A percentile compares a stretch with the other conserved stretches of the same genome.
Conservation (phyloP, 2,888 invertebrate species). For the Drosophila dives region DNA sequence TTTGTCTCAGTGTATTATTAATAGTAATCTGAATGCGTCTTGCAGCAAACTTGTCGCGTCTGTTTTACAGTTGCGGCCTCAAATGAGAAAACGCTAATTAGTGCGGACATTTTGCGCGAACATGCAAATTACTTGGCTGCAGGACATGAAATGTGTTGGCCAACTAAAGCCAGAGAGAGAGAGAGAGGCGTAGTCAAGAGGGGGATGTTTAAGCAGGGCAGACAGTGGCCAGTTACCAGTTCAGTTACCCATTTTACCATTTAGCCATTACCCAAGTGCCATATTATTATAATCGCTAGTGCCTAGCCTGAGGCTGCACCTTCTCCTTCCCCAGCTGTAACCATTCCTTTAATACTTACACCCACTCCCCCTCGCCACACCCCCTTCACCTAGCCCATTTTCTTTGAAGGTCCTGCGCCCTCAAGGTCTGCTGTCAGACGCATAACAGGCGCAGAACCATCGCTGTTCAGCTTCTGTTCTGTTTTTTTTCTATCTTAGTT, state of each 20-base stretch:
- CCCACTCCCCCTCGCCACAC: background rate
- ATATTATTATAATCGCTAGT: conserved; percentile 72
- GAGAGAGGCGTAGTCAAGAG: no score
- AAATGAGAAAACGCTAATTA: conserved; percentile 72
- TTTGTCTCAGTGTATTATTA: conserved; percentile 21
- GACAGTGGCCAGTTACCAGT: conserved; percentile 36
- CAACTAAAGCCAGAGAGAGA: conserved; percentile 4
- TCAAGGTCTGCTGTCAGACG: conserved; percentile 47
- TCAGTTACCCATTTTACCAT: conserved; percentile 28
- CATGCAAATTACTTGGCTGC: conserved; percentile 77
- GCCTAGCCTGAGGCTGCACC: conserved; percentile 44
- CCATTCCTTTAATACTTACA: background rate
- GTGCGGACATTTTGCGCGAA: conserved; percentile 72
- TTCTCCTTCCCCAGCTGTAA: conserved; percentile 4
- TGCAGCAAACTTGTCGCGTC: conserved; percentile 32
- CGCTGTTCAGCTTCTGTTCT: conserved; percentile 2
- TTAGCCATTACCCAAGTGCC: conserved; percentile 57
- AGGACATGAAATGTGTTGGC: conserved; percentile 58
- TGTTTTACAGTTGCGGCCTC: conserved; percentile 26
- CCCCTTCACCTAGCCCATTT: conserved; percentile 4
- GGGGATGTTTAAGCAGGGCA: background rate
- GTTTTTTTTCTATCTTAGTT: conserved; percentile 10
- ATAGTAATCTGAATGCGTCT: conserved; percentile 59
- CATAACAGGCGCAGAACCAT: conserved; percentile 32
- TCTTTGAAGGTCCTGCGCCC: conserved; percentile 20